phyloP scores from a whole-genome alignment of 2,113 vertebrate genomes.

The Verasper variegatus region DNA sequence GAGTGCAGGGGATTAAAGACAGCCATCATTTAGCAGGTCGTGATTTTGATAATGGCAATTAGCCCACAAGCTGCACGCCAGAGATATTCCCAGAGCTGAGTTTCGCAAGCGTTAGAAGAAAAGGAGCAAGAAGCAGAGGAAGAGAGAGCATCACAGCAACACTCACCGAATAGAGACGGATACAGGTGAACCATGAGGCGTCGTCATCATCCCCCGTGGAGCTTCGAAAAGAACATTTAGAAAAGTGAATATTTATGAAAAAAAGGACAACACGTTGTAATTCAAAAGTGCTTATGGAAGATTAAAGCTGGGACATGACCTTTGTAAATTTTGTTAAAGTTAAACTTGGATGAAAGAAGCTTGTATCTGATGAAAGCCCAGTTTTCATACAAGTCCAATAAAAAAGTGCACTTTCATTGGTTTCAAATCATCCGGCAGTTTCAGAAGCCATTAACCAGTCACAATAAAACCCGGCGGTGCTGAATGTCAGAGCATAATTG shows the following conservation, averaged over 20 bases:
- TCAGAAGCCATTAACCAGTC: constrained; percentile 28
- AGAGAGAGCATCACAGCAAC: constrained; percentile 5
- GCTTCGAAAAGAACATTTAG: not conserved
- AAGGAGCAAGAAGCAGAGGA: not conserved
- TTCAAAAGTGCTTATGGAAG: constrained; percentile 4
- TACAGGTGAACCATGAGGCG: constrained; percentile 4
- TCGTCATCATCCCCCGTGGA: not conserved
- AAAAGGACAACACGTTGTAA: constrained; percentile 17
- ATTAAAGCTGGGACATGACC: constrained; percentile 8
- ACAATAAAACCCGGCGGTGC: constrained; percentile 14
- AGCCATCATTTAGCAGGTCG: constrained; percentile 74
- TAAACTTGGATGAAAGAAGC: constrained; percentile 5
- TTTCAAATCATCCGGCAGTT: constrained; percentile 25
- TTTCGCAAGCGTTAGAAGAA: not conserved
- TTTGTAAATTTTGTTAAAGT: constrained; percentile 5
- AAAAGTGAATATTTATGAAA: constrained; percentile 23
- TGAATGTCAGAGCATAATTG: constrained; percentile 10
- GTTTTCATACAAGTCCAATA: constrained; percentile 15
- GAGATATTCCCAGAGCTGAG: constrained; percentile 37
- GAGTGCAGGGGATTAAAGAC: constrained; percentile 71
- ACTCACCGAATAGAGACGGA: constrained; percentile 11
- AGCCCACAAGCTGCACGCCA: constrained; percentile 65
- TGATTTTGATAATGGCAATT: constrained; percentile 85
- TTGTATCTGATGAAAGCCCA: constrained; percentile 3
- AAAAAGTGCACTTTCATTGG: constrained; percentile 7